phyloP scores from a whole-genome alignment of 2,113 vertebrate species.

The Oostethus manadensis region DNA sequence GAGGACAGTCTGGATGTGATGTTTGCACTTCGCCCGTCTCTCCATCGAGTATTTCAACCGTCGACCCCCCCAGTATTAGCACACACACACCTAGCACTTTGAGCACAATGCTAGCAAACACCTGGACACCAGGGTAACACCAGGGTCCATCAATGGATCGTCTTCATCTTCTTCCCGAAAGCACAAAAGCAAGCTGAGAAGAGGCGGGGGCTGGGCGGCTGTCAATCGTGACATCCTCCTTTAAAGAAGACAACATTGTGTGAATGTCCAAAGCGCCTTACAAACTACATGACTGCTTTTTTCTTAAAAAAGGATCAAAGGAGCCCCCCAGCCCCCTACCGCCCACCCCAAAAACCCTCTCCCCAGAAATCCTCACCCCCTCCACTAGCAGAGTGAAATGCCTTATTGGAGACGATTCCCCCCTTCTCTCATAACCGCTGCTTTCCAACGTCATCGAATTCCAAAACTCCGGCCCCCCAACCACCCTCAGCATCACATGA shows the following conservation, averaged over 20 bases:
- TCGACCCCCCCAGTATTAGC: slow-evolving; percentile 61
- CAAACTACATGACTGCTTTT: slow-evolving; percentile 31
- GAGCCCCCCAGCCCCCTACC: not conserved
- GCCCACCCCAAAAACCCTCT: slow-evolving; percentile 1
- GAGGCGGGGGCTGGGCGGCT: not conserved
- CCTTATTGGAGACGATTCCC: slow-evolving; percentile 54
- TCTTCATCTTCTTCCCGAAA: slow-evolving; percentile 27
- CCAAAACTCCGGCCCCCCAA: slow-evolving; percentile 65
- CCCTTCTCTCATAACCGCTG: not conserved
- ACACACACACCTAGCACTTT: slow-evolving; percentile 54
- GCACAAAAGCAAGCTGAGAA: slow-evolving; percentile 35
- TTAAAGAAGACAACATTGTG: slow-evolving; percentile 20
- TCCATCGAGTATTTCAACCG: slow-evolving; percentile 28
- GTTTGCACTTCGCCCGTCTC: slow-evolving; percentile 49
- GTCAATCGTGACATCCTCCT: not conserved
- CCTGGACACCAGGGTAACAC: slow-evolving; percentile 46
- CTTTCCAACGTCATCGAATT: slow-evolving; percentile 2
- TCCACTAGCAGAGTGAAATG: slow-evolving; percentile 48
- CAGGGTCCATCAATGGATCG: slow-evolving; percentile 27
- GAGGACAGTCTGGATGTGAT: slow-evolving; percentile 53
- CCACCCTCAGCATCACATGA: slow-evolving; percentile 44
- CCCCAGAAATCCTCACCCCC: slow-evolving; percentile 30
- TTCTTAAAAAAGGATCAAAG: not conserved
- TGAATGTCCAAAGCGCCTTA: slow-evolving; percentile 66
- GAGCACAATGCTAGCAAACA: slow-evolving; percentile 47